Evolutionary conservation across 2,113 vertebrate genomes (phyloP), one percentile per base, ranked within the genome.

Genomic region (Speoplatyrhinus poulsoni): DNA sequence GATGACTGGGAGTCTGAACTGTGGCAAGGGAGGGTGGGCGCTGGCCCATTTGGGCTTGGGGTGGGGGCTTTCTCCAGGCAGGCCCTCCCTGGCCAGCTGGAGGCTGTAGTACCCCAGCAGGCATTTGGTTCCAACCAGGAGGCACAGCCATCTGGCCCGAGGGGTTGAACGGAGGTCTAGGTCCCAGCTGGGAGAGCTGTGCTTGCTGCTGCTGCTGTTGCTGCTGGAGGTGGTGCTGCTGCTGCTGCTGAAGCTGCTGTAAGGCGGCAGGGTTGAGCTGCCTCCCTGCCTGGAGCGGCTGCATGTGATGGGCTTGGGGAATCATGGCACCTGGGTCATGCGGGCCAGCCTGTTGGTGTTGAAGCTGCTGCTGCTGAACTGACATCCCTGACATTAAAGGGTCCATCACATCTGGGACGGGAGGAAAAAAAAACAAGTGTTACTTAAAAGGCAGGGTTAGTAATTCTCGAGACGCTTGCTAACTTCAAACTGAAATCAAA

Each of bases 1-100:
- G 98, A 77, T 99, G 98, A 86, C 93, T 94, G 66, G 98, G 98
- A 72, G 96, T 98, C 90, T 97, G 97, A 72, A 97, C 94, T 78
- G 96, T 93, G 72, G 95, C 92, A 87, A 99, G 92, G 69, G 96
- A 94, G 57, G 97, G 96, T 77, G 95, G 96, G 56, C 96, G 95
- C 77, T 93, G 90, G 62, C 87, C 85, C 91, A 97, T 95, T 82
- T 95, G 93, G 75, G 87, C 89, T 85, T 95, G 94, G 69, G 95
- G 92, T 0, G 95, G 93, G 60, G 94, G 91, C 83, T 99, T 99
- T 89, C 98, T 97, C 98, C 98, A 99, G 71, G 93, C 83, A 62
- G 94, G 86, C 72, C 93, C 93, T 83, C 93, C 94, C 88, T 97
- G 98, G 70, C 91, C 88, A 57, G 93, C 91, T 63, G 93, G 94